Conservation (phyloP, 2,113 vertebrate species). For the Apodemus sylvaticus region DNA sequence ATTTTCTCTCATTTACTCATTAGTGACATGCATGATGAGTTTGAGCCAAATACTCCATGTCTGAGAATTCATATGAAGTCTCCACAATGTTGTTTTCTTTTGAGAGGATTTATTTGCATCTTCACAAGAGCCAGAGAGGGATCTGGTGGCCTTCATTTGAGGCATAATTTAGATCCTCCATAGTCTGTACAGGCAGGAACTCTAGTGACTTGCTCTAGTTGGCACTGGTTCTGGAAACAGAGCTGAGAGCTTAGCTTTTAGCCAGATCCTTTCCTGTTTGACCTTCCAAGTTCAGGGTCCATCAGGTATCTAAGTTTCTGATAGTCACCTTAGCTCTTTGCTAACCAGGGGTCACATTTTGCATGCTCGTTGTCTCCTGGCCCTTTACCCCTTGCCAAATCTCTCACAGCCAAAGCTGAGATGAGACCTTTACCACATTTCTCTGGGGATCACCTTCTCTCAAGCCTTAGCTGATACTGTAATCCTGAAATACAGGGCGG, state of each 20-base stretch:
- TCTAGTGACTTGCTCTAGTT: not conserved
- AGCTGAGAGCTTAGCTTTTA: not conserved
- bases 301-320: not conserved
- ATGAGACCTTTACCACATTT: not conserved
- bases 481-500: not conserved
- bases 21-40: not conserved
- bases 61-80: not conserved
- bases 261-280: not conserved
- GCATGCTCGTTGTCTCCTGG: not conserved
- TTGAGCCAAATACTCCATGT: not conserved
- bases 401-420: not conserved
- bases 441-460: not conserved
- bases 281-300: not conserved
- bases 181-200: too few species aligned
- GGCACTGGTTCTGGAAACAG: not conserved
- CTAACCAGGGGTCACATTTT: not conserved
- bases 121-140: not conserved
- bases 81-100: not conserved
- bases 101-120: not conserved
- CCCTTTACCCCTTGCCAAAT: not conserved
- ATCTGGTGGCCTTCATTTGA: not conserved
- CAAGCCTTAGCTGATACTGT: not conserved
- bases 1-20: not conserved
- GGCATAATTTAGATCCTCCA: not conserved
- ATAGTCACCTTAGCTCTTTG: not conserved